Conservation (phyloP, 2,113 vertebrate genomes). For the Natator depressus region DNA sequence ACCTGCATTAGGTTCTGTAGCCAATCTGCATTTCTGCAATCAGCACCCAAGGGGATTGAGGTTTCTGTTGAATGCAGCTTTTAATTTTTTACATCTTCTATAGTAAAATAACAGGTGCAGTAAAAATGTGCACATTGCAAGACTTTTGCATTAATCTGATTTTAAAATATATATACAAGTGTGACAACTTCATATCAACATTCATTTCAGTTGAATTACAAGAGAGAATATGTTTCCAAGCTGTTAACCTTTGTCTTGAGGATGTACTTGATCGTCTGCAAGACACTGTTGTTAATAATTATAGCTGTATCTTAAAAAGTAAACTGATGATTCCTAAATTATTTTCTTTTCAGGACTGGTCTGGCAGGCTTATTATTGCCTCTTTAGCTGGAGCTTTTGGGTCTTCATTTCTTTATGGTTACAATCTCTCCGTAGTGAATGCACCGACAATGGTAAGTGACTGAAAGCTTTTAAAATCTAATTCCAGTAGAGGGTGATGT, state of each 20-base stretch:
- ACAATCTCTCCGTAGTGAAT: conserved; percentile 92
- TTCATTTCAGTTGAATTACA: not conserved
- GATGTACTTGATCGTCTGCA: not conserved
- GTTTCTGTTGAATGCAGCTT: not conserved
- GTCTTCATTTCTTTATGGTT: conserved; percentile 92
- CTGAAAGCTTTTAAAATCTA: not conserved
- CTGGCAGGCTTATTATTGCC: conserved; percentile 82
- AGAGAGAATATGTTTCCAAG: not conserved
- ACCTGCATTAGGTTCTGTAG: not conserved
- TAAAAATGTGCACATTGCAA: not conserved
- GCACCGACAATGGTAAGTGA: conserved; percentile 87
- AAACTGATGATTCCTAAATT: not conserved
- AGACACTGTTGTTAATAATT: rapidly evolving
- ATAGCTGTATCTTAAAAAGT: not conserved
- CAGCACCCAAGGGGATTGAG: not conserved
- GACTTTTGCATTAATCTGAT: not conserved
- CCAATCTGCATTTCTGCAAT: not conserved
- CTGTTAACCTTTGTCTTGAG: not conserved
- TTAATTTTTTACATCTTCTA: not conserved
- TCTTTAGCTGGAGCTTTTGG: conserved; percentile 88
- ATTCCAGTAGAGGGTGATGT: conserved; percentile 35
- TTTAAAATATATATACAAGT: not conserved
- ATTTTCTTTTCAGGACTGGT: conserved; percentile 79
- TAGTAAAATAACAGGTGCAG: not conserved
- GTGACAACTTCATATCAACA: not conserved